Evolutionary conservation across 1,140 invertebrate genomes (phyloP).

Genomic region (Heliconius himera): DNA sequence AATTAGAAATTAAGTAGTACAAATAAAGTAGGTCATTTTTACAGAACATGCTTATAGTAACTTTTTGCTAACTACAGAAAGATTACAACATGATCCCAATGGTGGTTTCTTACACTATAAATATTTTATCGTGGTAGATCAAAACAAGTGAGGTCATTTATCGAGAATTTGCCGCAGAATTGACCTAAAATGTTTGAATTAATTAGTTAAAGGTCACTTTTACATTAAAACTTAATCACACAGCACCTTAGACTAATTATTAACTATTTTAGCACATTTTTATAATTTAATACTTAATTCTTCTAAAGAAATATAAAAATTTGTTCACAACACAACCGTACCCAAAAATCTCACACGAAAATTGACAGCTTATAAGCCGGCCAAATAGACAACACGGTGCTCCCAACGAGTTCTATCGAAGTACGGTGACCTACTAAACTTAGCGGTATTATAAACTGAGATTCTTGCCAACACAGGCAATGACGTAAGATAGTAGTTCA

Average conservation of each 20-base stretch:
- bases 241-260: constrained; percentile 45
- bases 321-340: constrained; percentile 47
- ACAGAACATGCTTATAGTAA: constrained; percentile 21
- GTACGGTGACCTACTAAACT: constrained; percentile 40
- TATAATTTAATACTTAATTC: constrained; percentile 26
- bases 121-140: constrained; percentile 35
- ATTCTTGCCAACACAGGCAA: constrained; percentile 60
- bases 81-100: constrained; percentile 19
- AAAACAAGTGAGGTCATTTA: constrained; percentile 46
- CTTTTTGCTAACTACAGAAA: not conserved
- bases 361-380: constrained; percentile 51
- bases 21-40: constrained; percentile 43
- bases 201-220: constrained; percentile 17
- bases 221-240: constrained; percentile 28
- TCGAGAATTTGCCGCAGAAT: constrained; percentile 17
- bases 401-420: constrained; percentile 14
- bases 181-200: not conserved
- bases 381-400: constrained; percentile 31
- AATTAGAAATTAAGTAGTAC: constrained; percentile 17
- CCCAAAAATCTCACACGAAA: constrained; percentile 51
- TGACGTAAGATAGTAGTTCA: constrained; percentile 58
- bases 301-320: constrained; percentile 12
- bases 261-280: constrained; percentile 26
- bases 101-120: constrained; percentile 24
- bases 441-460: constrained; percentile 45